Base-by-base conservation (phyloP, 2,888 invertebrate genomes). In the Cinara cedri region DNA sequence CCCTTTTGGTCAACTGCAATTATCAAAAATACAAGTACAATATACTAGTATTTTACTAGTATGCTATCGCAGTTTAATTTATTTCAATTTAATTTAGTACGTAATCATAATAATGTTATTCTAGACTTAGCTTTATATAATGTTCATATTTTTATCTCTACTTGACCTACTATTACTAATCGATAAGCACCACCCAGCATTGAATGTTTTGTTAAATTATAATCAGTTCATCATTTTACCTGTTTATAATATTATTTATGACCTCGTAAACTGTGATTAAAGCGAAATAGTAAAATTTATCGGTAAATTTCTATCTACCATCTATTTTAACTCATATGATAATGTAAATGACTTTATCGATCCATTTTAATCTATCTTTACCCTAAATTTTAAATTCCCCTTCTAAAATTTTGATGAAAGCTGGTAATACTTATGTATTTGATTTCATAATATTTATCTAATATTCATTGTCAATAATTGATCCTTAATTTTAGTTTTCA, bases 31-130 rank as follows among this genome's bases (percentile, higher is more conserved):
- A n/a, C n/a, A n/a, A n/a, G n/a, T n/a, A n/a, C n/a, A n/a, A n/a
- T 65, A 13, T n/a, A n/a, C 3, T 44, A 42, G 3, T 65, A 65
- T 65, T 65, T 65, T 46, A 65, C 19, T 11, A 65, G 65, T 44
- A 65, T 65, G 44, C 10, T 65, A 65, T 65, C 65, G 0, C 44
- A 44, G 11, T 65, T 65, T 65, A 42, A 65, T 65, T 65, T n/a
- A n/a, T n/a, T n/a, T n/a, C n/a, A n/a, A n/a, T n/a, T n/a, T n/a
- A n/a, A n/a, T n/a, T n/a, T 65, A 21, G 3, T 65, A 44, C 65
- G 65, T 65, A 65, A 65, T 13, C 42, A 65, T 13, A 65, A 46
- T 44, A 65, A 44, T 44, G 44, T 44, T 26, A 60, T 26, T 34
- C 6, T 60, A 26, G 60, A 60, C 16, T 60, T 60, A 60, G 60